These are phyloP conservation scores for Lasius fuliginosus DNA, from an alignment of 2,888 invertebrate genomes.

Conservation along the genomic window DNA sequence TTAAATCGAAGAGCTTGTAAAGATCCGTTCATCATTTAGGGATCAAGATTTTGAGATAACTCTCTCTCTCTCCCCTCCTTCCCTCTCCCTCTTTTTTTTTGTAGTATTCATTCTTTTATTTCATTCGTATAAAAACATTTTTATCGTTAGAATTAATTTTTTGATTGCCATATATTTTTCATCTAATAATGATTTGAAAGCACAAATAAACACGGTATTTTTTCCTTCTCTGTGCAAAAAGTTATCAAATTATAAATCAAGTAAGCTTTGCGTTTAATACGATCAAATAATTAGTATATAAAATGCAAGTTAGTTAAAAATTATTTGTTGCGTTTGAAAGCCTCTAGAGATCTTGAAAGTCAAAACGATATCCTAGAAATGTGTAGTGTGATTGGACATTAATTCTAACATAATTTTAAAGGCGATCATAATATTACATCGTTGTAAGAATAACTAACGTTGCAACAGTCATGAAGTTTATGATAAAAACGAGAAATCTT, in stretches of 20 bases:
- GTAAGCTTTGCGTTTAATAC: not conserved
- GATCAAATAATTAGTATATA: not conserved
- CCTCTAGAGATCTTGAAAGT: not conserved
- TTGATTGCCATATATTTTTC: not conserved
- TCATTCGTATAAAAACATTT: not conserved
- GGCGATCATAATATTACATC: not conserved
- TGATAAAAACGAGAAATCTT: constrained; percentile 9
- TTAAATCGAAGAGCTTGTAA: constrained; percentile 17
- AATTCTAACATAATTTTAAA: constrained; percentile 24
- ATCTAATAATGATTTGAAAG: not conserved
- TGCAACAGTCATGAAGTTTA: not conserved
- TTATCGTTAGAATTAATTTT: not conserved
- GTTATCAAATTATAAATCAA: not conserved
- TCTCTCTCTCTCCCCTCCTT: no score
- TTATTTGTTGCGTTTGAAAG: not conserved
- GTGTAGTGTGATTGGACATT: not conserved
- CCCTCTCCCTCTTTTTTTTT: not conserved
- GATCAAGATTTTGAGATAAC: not conserved
- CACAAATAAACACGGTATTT: not conserved
- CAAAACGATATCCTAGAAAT: not conserved
- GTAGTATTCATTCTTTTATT: not conserved
- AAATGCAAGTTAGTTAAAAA: not conserved
- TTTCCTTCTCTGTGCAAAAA: not conserved
- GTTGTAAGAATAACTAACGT: not conserved
- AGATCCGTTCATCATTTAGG: constrained; percentile 3